phyloP scores from a whole-genome alignment of 2,797 vertebrate genomes.

The Erpetoichthys calabaricus region DNA sequence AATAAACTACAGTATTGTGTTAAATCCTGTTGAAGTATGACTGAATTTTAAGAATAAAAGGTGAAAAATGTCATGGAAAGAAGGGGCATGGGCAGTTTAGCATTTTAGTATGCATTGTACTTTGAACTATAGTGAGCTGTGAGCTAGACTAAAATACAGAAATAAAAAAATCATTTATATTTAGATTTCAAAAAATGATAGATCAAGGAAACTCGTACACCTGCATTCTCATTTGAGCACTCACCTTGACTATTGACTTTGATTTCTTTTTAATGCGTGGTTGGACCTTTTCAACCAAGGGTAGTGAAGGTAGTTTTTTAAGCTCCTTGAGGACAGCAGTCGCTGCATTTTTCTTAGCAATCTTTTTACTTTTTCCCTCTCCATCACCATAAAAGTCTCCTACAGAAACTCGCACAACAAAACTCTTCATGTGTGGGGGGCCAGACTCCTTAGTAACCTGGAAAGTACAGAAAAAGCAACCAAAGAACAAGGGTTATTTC shows the following conservation, averaged over 20 bases:
- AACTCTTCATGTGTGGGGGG: conserved; percentile 95
- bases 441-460: conserved; percentile 93
- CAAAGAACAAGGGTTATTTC: background rate
- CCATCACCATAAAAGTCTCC: conserved; percentile 87
- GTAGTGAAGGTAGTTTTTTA: conserved; percentile 77
- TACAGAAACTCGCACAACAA: conserved; percentile 77
- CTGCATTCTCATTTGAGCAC: background rate
- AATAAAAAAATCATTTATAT: no score
- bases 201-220: no score
- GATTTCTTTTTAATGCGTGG: conserved; percentile 98
- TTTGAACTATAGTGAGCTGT: no score
- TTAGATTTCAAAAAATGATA: no score
- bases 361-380: conserved; percentile 97
- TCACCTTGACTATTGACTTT: conserved; percentile 91
- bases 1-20: no score
- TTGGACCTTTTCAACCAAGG: conserved; percentile 74
- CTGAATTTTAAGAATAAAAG: no score
- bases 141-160: no score
- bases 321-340: conserved; percentile 78
- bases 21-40: no score
- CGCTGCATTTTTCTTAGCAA: conserved; percentile 96
- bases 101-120: no score
- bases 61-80: no score
- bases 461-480: background rate
- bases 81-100: no score